Percentiles rank a stretch among this genome's conserved stretches.
Conservation (phyloP, 2,113 vertebrate species). For the Clarias gariepinus region DNA sequence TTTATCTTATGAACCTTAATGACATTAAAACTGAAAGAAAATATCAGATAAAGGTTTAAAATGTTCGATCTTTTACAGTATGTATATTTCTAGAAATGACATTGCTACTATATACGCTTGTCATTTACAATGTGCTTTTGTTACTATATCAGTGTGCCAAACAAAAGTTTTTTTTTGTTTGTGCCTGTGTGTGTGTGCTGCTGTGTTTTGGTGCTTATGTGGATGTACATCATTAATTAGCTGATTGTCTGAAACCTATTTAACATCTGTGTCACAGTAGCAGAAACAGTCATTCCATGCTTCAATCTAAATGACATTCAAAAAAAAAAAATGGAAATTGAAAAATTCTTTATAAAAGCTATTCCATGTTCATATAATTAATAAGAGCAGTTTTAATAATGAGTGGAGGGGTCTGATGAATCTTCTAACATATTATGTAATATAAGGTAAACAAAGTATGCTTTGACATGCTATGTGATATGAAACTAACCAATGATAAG, state of each 20-base stretch:
- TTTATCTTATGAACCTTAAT: not conserved
- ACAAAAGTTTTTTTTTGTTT: not conserved
- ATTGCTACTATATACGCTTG: not conserved
- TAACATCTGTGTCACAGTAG: conserved; percentile 27
- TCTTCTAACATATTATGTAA: not conserved
- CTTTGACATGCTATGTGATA: not conserved
- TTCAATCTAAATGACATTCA: conserved; percentile 1
- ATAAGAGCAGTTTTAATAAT: not conserved
- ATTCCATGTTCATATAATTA: not conserved
- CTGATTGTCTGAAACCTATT: conserved; percentile 24
- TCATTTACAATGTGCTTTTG: not conserved
- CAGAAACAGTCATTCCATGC: conserved; percentile 14
- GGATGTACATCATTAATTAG: conserved; percentile 32
- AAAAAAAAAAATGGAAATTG: not conserved
- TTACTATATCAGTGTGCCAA: not conserved
- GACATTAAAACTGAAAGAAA: not conserved
- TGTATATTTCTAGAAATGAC: not conserved
- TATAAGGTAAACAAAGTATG: not conserved
- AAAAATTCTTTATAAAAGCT: not conserved
- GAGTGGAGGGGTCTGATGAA: not conserved
- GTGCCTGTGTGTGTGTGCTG: not conserved
- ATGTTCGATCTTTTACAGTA: no score
- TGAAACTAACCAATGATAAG: not conserved
- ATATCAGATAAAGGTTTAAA: not conserved
- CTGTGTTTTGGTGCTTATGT: not conserved